Base-by-base conservation (phyloP, 2,888 invertebrate genomes). In the Cephus spinipes region DNA sequence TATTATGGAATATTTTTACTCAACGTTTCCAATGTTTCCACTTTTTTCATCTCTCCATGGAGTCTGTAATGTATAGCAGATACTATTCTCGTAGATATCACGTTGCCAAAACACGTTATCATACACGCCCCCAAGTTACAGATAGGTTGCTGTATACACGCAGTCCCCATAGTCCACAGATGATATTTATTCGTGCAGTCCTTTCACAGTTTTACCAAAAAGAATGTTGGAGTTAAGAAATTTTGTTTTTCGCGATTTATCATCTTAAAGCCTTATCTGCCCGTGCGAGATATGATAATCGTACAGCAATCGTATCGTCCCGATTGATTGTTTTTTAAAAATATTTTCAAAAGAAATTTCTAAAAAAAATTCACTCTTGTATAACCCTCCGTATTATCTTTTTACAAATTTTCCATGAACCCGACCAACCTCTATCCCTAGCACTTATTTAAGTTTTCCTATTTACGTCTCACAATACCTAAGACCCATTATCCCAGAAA, bases 41-140 rank as follows among this genome's bases (percentile, higher is more conserved):
- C 3, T 23, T 55, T 55, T 23, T 9, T 9, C 55, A 2, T 55
- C 23, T 23, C 23, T 55, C 55, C 23, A 9, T 23, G 0, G 23
- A 2, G 9, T 55, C 23, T 2, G 55, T 23, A 55, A 23, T 23
- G 23, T 23, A 15, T 23, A 55, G 23, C 23, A 55, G 9, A 55
- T 55, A 55, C 15, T 23, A 55, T 55, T 9, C 55, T 71, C 34
- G 33, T 74, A 74, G 74, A 73, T 82, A 85, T 85, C 85, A 69
- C 77, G 79, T 83, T 84, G 79, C 84, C 80, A 80, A 83, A 85
- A 84, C 81, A 78, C 75, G 77, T 68, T 80, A 81, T 81, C 80
- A 76, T 76, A 76, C 69, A 81, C 81, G 81, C 81, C 81, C 80
- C 80, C 80, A 79, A 40, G 75, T 36, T 73, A n/a, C 11, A 71